Percentiles rank a stretch among this genome's conserved stretches.
Conservation (phyloP, 2,113 vertebrate genomes). For the Parus major region DNA sequence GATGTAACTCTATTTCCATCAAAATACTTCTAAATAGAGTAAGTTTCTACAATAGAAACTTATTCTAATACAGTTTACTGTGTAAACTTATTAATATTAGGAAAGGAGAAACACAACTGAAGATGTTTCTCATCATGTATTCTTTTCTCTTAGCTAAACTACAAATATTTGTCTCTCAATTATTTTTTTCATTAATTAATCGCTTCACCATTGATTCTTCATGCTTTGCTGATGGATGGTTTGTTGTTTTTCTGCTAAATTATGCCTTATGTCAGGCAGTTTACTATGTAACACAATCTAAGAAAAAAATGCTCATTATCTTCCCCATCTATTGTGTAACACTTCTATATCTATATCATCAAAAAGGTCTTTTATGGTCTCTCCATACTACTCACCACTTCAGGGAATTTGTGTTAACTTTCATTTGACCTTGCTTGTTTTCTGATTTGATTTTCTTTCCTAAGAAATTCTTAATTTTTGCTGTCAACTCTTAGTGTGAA, state of each 20-base stretch:
- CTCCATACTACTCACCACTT: neutral
- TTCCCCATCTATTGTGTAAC: neutral
- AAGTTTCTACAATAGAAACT: neutral
- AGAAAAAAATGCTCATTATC: neutral
- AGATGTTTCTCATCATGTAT: neutral
- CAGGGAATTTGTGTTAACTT: neutral
- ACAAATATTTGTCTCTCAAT: neutral
- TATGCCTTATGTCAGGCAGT: neutral
- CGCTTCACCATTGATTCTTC: neutral
- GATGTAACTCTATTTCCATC: neutral
- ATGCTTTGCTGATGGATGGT: neutral
- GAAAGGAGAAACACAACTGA: neutral
- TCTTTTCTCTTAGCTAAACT: neutral
- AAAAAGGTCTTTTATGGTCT: neutral
- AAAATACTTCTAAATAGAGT: neutral
- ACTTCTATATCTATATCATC: neutral
- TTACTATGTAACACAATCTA: neutral
- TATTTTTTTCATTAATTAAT: neutral
- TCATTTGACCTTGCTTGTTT: neutral
- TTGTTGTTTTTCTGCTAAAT: neutral
- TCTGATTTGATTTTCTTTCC: neutral
- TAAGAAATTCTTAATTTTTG: neutral
- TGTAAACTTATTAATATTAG: neutral
- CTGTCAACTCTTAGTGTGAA: neutral
- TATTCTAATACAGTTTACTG: neutral